Evolutionary conservation across 2,888 invertebrate genomes (phyloP).

Genomic region (Eupithecia centaureata): DNA sequence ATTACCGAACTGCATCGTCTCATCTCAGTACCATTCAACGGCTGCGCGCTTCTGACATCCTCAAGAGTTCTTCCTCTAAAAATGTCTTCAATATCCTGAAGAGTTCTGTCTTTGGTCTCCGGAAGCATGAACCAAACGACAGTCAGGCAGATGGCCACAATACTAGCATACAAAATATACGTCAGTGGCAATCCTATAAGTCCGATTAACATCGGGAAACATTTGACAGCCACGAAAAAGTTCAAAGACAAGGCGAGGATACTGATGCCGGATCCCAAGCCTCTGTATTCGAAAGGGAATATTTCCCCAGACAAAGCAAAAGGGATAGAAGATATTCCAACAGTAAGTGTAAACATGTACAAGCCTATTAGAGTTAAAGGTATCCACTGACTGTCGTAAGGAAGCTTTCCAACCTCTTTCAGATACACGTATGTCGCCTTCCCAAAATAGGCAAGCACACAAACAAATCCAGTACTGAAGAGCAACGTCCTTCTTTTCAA

Average conservation of each 20-base stretch:
- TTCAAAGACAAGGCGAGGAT: conserved; percentile 85
- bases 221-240: conserved; percentile 87
- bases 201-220: conserved; percentile 83
- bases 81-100: conserved; percentile 86
- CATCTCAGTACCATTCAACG: conserved; percentile 57
- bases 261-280: conserved; percentile 86
- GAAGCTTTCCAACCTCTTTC: conserved; percentile 59
- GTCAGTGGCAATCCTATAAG: conserved; percentile 82
- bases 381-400: conserved; percentile 73
- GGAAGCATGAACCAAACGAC: conserved; percentile 85
- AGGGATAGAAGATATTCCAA: conserved; percentile 87
- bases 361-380: conserved; percentile 78
- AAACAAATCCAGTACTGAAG: conserved; percentile 84
- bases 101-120: conserved; percentile 87
- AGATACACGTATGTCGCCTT: conserved; percentile 77
- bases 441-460: conserved; percentile 83
- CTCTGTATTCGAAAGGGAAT: conserved; percentile 85
- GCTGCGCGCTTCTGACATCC: conserved; percentile 59
- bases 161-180: conserved; percentile 85
- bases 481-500: conserved; percentile 85
- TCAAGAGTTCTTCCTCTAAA: conserved; percentile 65
- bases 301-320: conserved; percentile 89
- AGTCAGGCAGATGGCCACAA: conserved; percentile 78
- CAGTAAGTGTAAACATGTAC: conserved; percentile 84
- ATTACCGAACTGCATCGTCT: conserved; percentile 73